Percentiles rank a stretch among this genome's conserved stretches.
These are phyloP conservation scores for Drosophila bipectinata DNA, from an alignment of 1,140 invertebrate species.

Conservation along the genomic window DNA sequence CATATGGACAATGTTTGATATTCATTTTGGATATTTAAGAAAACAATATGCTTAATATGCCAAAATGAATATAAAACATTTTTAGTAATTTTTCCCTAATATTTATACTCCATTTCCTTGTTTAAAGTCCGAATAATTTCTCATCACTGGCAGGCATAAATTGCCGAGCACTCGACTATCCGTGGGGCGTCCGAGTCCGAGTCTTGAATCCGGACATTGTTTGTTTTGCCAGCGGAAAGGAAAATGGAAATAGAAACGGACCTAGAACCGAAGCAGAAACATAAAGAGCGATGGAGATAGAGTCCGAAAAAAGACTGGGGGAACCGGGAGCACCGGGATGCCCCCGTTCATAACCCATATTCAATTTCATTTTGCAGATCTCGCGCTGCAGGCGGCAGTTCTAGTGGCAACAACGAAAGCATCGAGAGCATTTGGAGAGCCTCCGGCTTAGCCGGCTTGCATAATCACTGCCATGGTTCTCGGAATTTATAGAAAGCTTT, in stretches of 20 bases:
- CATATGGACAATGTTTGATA: too few species aligned
- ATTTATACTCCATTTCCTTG: background rate
- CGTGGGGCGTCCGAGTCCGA: slow-evolving; percentile 28
- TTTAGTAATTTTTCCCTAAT: background rate
- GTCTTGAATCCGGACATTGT: slow-evolving; percentile 40
- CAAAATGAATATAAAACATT: background rate
- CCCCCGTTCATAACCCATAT: slow-evolving; percentile 66
- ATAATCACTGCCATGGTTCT: slow-evolving; percentile 69
- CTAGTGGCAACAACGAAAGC: background rate
- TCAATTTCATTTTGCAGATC: slow-evolving; percentile 71
- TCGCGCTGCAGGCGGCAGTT: slow-evolving; percentile 38
- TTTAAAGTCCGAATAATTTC: background rate
- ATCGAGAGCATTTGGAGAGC: slow-evolving; percentile 20
- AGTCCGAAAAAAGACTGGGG: background rate
- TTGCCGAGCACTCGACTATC: slow-evolving; percentile 32
- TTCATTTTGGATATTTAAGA: too few species aligned
- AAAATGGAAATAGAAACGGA: slow-evolving; percentile 31
- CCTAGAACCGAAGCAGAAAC: background rate
- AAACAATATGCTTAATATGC: too few species aligned
- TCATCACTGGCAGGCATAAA: slow-evolving; percentile 46
- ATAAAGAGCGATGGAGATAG: background rate
- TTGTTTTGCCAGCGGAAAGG: slow-evolving; percentile 43
- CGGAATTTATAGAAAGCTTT: slow-evolving; percentile 77
- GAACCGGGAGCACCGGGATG: background rate
- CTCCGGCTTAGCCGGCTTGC: slow-evolving; percentile 54